phyloP scores from a whole-genome alignment of 2,113 vertebrate species.

The Psilopsiagon aymara region DNA sequence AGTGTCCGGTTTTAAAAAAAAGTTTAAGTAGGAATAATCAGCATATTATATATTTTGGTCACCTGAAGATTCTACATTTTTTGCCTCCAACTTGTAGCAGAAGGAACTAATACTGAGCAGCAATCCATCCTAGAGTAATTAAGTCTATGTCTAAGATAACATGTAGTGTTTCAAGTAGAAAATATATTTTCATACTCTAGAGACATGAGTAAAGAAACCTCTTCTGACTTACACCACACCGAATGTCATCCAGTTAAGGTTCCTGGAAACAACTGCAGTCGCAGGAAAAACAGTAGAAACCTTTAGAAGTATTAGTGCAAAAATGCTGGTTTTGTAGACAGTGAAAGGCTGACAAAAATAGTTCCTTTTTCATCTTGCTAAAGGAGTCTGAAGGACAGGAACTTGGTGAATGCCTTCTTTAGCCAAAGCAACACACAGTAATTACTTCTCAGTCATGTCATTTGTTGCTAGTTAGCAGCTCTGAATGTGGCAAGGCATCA shows the following conservation, averaged over 20 bases:
- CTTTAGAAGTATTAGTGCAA: background rate
- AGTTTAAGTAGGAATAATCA: background rate
- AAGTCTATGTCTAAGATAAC: background rate
- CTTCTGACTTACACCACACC: background rate
- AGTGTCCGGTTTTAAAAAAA: background rate
- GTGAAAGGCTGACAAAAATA: background rate
- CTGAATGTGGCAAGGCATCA: constrained; percentile 43
- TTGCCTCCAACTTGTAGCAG: background rate
- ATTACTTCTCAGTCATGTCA: constrained; percentile 1
- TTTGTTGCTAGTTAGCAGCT: constrained; percentile 65
- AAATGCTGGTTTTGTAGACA: background rate
- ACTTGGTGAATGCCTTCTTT: background rate
- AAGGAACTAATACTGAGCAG: background rate
- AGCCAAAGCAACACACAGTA: background rate
- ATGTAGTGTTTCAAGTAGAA: background rate
- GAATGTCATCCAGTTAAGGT: background rate
- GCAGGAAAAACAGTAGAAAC: background rate
- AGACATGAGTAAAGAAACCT: background rate
- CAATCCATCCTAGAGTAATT: background rate
- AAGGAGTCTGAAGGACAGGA: background rate
- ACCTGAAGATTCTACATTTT: background rate
- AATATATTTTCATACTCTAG: background rate
- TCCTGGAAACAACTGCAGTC: background rate
- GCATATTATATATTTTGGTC: background rate
- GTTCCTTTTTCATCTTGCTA: background rate